These are phyloP conservation scores for Machimus atricapillus DNA, from an alignment of 2,888 invertebrate genomes.

Conservation along the genomic window DNA sequence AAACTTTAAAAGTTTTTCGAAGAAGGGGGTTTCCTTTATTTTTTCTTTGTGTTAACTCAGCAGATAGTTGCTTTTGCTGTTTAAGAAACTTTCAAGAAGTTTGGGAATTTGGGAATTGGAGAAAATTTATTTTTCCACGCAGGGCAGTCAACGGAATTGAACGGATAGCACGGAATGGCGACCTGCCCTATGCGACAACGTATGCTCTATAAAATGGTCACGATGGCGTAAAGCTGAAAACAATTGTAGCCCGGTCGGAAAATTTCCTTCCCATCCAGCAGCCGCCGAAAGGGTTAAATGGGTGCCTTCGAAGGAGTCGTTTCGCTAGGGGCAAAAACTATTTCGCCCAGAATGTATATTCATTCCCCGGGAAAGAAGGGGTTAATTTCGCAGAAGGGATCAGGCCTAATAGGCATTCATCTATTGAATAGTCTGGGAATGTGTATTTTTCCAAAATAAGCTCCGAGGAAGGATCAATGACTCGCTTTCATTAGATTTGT, in stretches of 20 bases:
- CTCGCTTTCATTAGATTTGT: slow-evolving; percentile 37
- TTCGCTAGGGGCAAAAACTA: neutral
- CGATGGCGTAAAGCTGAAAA: neutral
- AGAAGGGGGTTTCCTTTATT: neutral
- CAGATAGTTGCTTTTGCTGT: neutral
- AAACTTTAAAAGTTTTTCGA: neutral
- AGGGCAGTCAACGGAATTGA: neutral
- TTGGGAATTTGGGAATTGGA: neutral
- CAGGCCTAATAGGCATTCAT: slow-evolving; percentile 34
- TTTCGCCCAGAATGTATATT: neutral
- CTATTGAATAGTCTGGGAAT: slow-evolving; percentile 33
- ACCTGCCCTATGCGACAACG: neutral
- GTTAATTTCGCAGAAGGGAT: slow-evolving; percentile 36
- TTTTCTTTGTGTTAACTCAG: neutral
- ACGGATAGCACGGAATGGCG: neutral
- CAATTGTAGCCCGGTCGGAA: neutral
- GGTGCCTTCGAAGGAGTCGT: neutral
- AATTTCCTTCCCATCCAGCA: neutral
- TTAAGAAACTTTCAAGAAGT: neutral
- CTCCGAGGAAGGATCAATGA: slow-evolving; percentile 30
- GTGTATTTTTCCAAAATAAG: slow-evolving; percentile 38
- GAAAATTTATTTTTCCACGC: neutral
- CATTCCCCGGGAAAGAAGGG: slow-evolving; percentile 7
- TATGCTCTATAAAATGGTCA: neutral
- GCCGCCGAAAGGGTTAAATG: neutral